A percentile compares a stretch with the other conserved stretches of the same genome.
Evolutionary conservation across 2,113 vertebrate genomes (phyloP).

Genomic region (Drymodes brunneopygia): DNA sequence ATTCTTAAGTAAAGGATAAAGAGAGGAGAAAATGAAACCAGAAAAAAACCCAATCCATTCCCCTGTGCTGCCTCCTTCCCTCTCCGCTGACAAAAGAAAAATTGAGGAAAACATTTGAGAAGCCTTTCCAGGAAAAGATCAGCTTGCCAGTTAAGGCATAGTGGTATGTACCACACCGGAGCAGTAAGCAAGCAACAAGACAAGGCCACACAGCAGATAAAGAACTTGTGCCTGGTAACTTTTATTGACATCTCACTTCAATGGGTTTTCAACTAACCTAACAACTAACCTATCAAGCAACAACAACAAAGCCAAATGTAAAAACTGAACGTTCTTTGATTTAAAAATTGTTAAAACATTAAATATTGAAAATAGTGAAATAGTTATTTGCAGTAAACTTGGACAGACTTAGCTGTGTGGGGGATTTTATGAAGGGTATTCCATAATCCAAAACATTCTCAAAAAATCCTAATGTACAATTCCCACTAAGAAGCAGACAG

Average conservation of each 20-base stretch:
- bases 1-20: neutral
- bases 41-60: fast-evolving
- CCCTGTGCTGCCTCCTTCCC: neutral
- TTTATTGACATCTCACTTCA: neutral
- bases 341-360: neutral
- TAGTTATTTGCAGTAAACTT: neutral
- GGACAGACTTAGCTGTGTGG: neutral
- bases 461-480: neutral
- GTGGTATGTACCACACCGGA: neutral
- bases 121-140: neutral
- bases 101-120: neutral
- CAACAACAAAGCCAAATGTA: neutral
- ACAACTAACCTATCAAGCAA: neutral
- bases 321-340: neutral
- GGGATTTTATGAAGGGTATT: neutral
- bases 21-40: neutral
- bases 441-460: neutral
- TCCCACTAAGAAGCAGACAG: neutral
- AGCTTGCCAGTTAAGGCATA: neutral
- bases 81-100: neutral
- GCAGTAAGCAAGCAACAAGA: neutral
- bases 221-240: neutral
- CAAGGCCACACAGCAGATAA: neutral
- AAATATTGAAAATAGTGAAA: neutral
- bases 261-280: neutral